These are phyloP conservation scores for Danionella cerebrum DNA, from an alignment of 2,113 vertebrate species.

Conservation along the genomic window DNA sequence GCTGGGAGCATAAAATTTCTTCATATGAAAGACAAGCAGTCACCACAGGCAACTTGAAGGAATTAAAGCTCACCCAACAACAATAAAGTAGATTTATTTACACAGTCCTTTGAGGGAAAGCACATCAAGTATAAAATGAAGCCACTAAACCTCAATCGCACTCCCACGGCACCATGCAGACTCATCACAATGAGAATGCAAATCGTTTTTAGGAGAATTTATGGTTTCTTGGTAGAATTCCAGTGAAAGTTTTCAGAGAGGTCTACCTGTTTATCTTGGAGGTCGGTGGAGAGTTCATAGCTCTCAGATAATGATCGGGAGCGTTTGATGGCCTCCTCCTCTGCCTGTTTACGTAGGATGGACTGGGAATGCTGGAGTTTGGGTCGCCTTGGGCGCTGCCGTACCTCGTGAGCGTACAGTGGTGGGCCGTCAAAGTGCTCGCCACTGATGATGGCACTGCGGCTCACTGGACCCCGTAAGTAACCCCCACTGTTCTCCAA, in stretches of 20 bases:
- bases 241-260: neutral
- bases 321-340: conserved; percentile 96
- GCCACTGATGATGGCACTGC: conserved; percentile 66
- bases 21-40: neutral
- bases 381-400: conserved; percentile 65
- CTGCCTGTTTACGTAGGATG: conserved; percentile 91
- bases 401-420: conserved; percentile 73
- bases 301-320: conserved; percentile 93
- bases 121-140: neutral
- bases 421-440: conserved; percentile 74
- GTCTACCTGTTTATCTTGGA: conserved; percentile 96
- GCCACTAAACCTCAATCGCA: neutral
- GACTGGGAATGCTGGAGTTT: conserved; percentile 93
- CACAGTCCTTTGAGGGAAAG: neutral
- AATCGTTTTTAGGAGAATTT: neutral
- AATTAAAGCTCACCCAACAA: neutral
- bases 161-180: neutral
- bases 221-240: neutral
- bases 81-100: conserved; percentile 6
- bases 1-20: neutral
- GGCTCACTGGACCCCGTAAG: conserved; percentile 74
- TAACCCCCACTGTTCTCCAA: conserved; percentile 75
- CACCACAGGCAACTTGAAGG: neutral
- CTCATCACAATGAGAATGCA: neutral
- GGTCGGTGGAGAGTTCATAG: conserved; percentile 97